A percentile compares a stretch with the other conserved stretches of the same genome.
Conservation (phyloP, 2,888 invertebrate species). For the Aporophyla lueneburgensis region DNA sequence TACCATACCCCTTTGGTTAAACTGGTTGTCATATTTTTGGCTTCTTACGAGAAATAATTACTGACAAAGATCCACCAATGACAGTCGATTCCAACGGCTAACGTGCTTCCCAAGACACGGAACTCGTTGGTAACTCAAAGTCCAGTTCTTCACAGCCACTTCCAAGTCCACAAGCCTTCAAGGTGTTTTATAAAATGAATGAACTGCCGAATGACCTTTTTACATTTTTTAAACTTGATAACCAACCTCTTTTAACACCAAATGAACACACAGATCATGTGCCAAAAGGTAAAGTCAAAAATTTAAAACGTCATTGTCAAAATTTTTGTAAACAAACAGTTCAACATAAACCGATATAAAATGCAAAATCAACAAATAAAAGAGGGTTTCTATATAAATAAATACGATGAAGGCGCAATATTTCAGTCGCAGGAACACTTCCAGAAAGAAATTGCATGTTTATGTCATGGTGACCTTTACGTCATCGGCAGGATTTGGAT, state of each 20-base stretch:
- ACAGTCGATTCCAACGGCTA: too few species aligned
- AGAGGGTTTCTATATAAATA: not conserved
- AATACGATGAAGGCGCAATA: slow-evolving; percentile 21
- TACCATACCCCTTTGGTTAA: too few species aligned
- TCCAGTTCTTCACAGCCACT: not conserved
- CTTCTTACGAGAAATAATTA: too few species aligned
- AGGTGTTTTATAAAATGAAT: not conserved
- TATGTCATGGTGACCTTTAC: slow-evolving; percentile 74
- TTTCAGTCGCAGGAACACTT: slow-evolving; percentile 64
- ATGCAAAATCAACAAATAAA: slow-evolving; percentile 44
- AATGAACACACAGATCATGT: not conserved
- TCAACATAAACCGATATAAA: slow-evolving; percentile 41
- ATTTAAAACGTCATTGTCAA: slow-evolving; percentile 56
- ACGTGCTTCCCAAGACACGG: too few species aligned
- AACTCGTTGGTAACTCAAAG: not conserved
- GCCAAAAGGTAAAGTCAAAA: slow-evolving; percentile 17
- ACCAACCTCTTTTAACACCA: slow-evolving; percentile 9
- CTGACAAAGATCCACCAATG: not conserved
- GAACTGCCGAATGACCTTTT: not conserved
- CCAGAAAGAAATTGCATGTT: slow-evolving; percentile 42
- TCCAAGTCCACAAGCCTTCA: too few species aligned
- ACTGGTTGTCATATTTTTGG: too few species aligned
- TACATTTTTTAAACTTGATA: not conserved
- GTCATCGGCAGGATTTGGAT: slow-evolving; percentile 78
- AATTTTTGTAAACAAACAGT: slow-evolving; percentile 66